A percentile compares a stretch with the other conserved stretches of the same genome.
phyloP scores from a whole-genome alignment of 2,797 vertebrate genomes.

The Ctenopoma multispine region DNA sequence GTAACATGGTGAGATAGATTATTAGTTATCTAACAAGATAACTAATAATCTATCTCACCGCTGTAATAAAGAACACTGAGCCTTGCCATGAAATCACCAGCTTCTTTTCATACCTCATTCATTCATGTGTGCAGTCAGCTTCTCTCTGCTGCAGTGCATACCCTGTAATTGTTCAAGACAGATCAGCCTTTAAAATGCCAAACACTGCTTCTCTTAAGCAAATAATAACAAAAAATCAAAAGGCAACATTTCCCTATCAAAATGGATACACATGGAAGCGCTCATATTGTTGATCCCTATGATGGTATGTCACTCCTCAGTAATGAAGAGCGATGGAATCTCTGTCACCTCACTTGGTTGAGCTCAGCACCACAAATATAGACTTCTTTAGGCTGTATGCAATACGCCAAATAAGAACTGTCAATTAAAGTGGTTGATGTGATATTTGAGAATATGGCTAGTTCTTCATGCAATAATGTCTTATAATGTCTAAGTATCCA shows the following conservation, averaged over 20 bases:
- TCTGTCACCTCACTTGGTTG: conserved; percentile 66
- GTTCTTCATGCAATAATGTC: conserved; percentile 7
- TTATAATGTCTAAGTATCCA: not conserved
- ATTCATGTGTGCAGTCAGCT: not conserved
- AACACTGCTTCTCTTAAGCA: conserved; percentile 9
- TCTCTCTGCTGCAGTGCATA: not conserved
- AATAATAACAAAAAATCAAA: conserved; percentile 20
- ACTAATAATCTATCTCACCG: not conserved
- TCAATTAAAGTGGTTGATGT: conserved; percentile 28
- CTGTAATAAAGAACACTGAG: not conserved
- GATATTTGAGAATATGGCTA: conserved; percentile 31
- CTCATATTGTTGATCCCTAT: conserved; percentile 30
- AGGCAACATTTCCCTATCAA: conserved; percentile 12
- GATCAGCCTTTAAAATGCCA: not conserved
- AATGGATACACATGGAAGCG: conserved; percentile 29
- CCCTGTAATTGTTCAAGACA: not conserved
- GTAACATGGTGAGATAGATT: no score
- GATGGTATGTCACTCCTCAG: conserved; percentile 48
- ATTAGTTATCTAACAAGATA: no score
- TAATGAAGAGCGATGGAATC: conserved; percentile 63
- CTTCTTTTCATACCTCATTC: not conserved
- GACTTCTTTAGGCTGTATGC: conserved; percentile 45
- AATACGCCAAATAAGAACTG: conserved; percentile 14
- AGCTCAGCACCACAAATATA: conserved; percentile 75
- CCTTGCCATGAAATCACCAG: not conserved